phyloP scores from a whole-genome alignment of 2,797 vertebrate species.

The Karalla daura region DNA sequence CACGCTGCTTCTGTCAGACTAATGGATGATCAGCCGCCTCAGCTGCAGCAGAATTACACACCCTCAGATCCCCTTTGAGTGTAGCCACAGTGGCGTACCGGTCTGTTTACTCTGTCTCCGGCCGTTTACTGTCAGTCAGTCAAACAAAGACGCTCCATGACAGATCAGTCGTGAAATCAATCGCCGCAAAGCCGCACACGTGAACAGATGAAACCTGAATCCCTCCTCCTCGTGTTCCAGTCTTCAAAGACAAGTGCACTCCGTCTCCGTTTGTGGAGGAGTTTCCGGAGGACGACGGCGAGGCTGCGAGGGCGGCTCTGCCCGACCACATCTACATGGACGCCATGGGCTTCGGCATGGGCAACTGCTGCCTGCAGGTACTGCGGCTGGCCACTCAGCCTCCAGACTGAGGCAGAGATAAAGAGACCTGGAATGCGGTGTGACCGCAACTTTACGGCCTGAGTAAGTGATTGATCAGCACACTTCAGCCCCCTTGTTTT shows the following conservation, averaged over 20 bases:
- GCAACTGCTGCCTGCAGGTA: constrained; percentile 99
- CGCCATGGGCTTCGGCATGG: constrained; percentile 99
- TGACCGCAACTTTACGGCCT: neutral
- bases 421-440: neutral
- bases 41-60: no score
- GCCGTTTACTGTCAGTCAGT: no score
- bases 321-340: constrained; percentile 98
- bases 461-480: constrained; percentile 71
- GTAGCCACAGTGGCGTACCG: no score
- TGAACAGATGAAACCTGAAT: neutral
- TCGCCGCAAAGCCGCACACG: no score
- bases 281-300: constrained; percentile 91
- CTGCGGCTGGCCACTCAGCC: neutral
- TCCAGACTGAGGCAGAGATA: neutral
- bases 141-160: no score
- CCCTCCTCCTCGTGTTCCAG: constrained; percentile 69
- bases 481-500: constrained; percentile 59
- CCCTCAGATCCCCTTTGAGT: no score
- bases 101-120: no score
- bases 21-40: no score
- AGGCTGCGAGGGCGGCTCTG: constrained; percentile 87
- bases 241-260: constrained; percentile 94
- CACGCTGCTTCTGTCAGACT: no score
- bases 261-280: constrained; percentile 91
- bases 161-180: no score